Conservation (phyloP, 2,888 invertebrate genomes). For the Venustoraphidia nigricollis region DNA sequence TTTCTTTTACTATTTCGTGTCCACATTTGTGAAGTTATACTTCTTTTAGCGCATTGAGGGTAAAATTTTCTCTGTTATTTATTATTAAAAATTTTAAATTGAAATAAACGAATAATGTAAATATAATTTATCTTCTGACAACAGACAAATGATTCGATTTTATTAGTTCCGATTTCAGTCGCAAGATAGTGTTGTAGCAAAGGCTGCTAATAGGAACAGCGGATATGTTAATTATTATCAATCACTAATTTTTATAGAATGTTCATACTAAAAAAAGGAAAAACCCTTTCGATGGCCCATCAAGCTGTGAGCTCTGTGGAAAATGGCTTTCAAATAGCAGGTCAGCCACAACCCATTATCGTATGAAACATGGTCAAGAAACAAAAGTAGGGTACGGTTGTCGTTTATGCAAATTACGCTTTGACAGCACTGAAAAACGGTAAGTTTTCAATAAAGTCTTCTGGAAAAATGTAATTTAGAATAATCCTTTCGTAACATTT, state of each 20-base stretch:
- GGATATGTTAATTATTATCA: background rate
- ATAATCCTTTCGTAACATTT: background rate
- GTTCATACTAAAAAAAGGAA: background rate
- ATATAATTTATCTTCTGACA: too few relatives aligned
- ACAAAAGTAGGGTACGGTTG: slow-evolving; percentile 1
- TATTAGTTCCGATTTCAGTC: too few relatives aligned
- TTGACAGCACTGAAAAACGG: slow-evolving; percentile 3
- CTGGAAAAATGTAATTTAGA: background rate
- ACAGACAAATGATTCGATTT: too few relatives aligned
- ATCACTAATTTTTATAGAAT: background rate
- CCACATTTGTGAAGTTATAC: too few relatives aligned
- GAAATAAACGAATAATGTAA: too few relatives aligned
- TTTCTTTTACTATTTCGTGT: too few relatives aligned
- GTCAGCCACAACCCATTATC: slow-evolving; percentile 1
- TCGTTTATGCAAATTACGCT: slow-evolving; percentile 1
- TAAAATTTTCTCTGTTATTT: too few relatives aligned
- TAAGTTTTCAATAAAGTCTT: background rate
- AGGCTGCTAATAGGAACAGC: background rate
- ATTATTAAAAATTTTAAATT: too few relatives aligned
- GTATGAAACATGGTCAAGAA: slow-evolving; percentile 2
- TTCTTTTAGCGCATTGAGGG: too few relatives aligned
- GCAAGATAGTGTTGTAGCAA: too few relatives aligned
- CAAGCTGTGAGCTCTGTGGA: slow-evolving; percentile 2
- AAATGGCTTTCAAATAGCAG: background rate
- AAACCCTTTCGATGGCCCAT: background rate